These are phyloP conservation scores for Drosophila kurseongensis DNA, from an alignment of 1,140 invertebrate genomes.

Conservation along the genomic window DNA sequence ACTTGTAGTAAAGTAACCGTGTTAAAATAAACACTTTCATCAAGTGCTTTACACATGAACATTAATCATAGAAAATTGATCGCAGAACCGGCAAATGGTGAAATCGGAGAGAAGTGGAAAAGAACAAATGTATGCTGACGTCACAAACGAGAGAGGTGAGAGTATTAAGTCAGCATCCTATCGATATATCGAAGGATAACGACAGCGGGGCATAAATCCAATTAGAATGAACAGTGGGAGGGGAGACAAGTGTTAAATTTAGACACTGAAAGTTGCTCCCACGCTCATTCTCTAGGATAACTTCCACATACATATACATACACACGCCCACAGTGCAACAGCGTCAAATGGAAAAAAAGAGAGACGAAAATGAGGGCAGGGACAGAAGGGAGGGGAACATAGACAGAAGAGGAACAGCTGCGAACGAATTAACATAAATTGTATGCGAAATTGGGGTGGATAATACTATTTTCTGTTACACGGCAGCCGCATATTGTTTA, in stretches of 20 bases:
- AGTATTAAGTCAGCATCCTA: conserved; percentile 15
- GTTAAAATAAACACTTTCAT: conserved; percentile 57
- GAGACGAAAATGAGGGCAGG: conserved; percentile 49
- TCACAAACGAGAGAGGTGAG: conserved; percentile 37
- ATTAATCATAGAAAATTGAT: conserved; percentile 29
- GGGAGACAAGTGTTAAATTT: conserved; percentile 60
- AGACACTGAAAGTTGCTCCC: conserved; percentile 52
- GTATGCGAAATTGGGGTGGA: conserved; percentile 52
- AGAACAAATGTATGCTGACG: conserved; percentile 52
- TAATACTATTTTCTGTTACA: conserved; percentile 48
- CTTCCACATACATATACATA: conserved; percentile 32
- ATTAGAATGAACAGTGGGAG: conserved; percentile 32
- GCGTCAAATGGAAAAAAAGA: conserved; percentile 36
- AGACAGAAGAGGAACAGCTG: conserved; percentile 45
- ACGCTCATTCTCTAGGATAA: conserved; percentile 65
- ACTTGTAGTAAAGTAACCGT: conserved; percentile 25
- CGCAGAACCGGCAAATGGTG: conserved; percentile 36
- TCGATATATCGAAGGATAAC: conserved; percentile 41
- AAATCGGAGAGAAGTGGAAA: conserved; percentile 40
- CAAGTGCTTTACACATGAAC: conserved; percentile 22
- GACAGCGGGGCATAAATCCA: conserved; percentile 25
- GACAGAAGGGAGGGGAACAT: conserved; percentile 36
- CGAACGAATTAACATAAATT: conserved; percentile 57
- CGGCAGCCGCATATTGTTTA: conserved; percentile 54
- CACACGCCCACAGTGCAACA: conserved; percentile 70